Conservation (phyloP, 2,113 vertebrate species). For the Ranitomeya imitator region DNA sequence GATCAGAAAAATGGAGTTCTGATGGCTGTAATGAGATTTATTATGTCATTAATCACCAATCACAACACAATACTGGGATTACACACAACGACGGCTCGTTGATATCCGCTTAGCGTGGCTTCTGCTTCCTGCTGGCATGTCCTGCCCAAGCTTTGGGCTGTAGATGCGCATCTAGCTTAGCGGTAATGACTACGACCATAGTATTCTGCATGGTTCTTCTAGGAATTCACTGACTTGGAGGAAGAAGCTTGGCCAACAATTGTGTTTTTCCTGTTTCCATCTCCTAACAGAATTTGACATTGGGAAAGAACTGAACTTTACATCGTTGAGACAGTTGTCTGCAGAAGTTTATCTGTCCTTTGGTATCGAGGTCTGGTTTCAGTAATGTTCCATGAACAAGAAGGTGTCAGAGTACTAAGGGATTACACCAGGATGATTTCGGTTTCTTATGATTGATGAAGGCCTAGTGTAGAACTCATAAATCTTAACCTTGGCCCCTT, state of each 20-base stretch:
- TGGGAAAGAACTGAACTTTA: background rate
- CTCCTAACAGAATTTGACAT: background rate
- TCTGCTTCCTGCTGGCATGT: conserved; percentile 23
- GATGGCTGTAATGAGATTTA: too few species aligned
- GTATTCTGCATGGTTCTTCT: conserved; percentile 2
- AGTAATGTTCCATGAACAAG: conserved; percentile 16
- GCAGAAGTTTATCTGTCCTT: conserved; percentile 4
- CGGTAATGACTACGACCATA: background rate
- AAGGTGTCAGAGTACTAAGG: conserved; percentile 29
- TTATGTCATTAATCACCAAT: too few species aligned
- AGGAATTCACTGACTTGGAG: background rate
- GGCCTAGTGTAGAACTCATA: conserved; percentile 22
- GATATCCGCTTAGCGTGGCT: background rate
- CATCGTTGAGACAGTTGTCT: conserved; percentile 14
- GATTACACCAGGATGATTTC: background rate
- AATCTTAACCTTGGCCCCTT: conserved; percentile 22
- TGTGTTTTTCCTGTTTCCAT: background rate
- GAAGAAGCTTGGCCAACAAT: background rate
- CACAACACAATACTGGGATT: too few species aligned
- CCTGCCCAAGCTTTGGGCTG: background rate
- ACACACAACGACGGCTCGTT: background rate
- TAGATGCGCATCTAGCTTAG: background rate
- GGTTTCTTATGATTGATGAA: conserved; percentile 24
- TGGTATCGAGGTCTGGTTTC: conserved; percentile 15
- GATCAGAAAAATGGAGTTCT: too few species aligned